These are phyloP conservation scores for Argynnis bischoffii DNA, from an alignment of 2,888 invertebrate genomes.

Conservation along the genomic window DNA sequence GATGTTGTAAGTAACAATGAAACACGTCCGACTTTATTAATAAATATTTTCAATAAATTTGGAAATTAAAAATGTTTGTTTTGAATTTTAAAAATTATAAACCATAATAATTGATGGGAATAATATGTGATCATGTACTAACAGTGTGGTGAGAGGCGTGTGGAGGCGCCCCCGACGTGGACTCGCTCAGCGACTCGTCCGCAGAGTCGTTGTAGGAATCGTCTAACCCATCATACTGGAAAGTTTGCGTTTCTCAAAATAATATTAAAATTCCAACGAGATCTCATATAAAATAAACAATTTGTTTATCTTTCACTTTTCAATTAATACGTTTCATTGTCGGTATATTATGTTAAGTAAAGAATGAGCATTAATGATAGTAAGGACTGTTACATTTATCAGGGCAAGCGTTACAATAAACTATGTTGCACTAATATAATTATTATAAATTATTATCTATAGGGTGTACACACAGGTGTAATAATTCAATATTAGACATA, in stretches of 20 bases:
- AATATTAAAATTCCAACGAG: neutral
- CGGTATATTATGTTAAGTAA: too few relatives aligned
- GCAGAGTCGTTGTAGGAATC: constrained; percentile 86
- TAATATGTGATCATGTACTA: constrained; percentile 42
- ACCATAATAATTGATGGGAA: neutral
- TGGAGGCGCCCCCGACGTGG: constrained; percentile 79
- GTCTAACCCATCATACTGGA: constrained; percentile 89
- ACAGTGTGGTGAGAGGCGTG: constrained; percentile 61
- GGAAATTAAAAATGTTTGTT: neutral
- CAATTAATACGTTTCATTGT: too few relatives aligned
- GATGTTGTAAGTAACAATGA: neutral
- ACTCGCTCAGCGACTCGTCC: constrained; percentile 81
- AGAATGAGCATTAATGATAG: too few relatives aligned
- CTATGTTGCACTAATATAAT: neutral
- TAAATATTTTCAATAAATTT: neutral
- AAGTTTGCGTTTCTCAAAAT: constrained; percentile 39
- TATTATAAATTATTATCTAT: neutral
- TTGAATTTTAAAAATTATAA: neutral
- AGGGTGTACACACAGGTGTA: neutral
- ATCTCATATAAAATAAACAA: too few relatives aligned
- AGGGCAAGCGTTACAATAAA: neutral
- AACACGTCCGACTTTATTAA: neutral
- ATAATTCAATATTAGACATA: neutral
- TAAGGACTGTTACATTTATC: too few relatives aligned
- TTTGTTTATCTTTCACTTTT: too few relatives aligned